phyloP scores from a whole-genome alignment of 1,140 invertebrate species.

The Cotesia typhae region DNA sequence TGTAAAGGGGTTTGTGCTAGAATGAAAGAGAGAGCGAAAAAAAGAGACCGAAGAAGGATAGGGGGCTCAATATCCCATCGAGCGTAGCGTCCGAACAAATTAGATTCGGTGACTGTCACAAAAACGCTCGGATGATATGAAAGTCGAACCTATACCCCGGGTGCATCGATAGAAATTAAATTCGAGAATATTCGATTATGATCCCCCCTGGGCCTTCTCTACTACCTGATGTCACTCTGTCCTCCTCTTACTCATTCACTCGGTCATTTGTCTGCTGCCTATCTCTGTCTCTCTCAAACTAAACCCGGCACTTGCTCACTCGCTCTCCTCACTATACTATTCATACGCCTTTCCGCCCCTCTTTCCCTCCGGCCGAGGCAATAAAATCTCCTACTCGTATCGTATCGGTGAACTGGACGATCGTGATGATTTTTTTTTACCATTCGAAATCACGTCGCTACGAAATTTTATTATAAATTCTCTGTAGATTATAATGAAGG shows the following conservation, averaged over 20 bases:
- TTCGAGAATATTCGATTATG: conserved; percentile 66
- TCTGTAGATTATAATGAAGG: conserved; percentile 30
- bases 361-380: conserved; percentile 15
- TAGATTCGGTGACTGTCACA: conserved; percentile 65
- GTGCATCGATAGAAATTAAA: conserved; percentile 66
- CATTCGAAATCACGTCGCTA: conserved; percentile 36
- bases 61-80: conserved; percentile 37
- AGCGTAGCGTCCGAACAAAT: conserved; percentile 60
- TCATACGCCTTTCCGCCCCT: conserved; percentile 29
- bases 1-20: conserved; percentile 5
- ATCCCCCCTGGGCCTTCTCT: conserved; percentile 37
- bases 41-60: conserved; percentile 6
- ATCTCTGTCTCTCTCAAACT: background rate
- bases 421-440: conserved; percentile 35
- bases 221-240: conserved; percentile 9
- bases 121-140: conserved; percentile 62
- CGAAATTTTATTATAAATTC: conserved; percentile 39
- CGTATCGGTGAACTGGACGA: conserved; percentile 23
- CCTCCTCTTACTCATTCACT: conserved; percentile 27
- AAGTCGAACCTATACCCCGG: conserved; percentile 58
- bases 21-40: conserved; percentile 17
- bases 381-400: conserved; percentile 34
- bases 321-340: conserved; percentile 2
- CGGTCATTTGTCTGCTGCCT: conserved; percentile 26
- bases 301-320: background rate